phyloP scores from a whole-genome alignment of 2,888 invertebrate genomes.

The Eristalinus aeneus region DNA sequence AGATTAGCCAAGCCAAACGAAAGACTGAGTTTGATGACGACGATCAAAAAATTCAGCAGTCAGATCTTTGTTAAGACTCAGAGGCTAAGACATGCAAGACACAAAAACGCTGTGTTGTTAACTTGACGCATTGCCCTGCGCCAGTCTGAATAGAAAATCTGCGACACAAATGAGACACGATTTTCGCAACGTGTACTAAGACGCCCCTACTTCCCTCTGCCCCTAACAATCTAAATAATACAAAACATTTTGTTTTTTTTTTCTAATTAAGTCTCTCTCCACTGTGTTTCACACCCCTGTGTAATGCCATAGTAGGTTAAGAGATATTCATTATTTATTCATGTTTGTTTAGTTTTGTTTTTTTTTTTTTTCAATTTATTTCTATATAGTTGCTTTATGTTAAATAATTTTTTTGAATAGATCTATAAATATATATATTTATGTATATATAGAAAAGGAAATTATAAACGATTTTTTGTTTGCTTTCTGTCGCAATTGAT shows the following conservation, averaged over 20 bases:
- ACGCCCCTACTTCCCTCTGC: background rate
- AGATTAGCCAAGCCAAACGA: too few species aligned
- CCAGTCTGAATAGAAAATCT: too few species aligned
- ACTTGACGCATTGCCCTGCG: too few species aligned
- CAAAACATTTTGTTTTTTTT: conserved; percentile 29
- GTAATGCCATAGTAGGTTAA: conserved; percentile 53
- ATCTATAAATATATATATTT: conserved; percentile 65
- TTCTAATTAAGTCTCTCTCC: conserved; percentile 65
- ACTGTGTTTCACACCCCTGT: conserved; percentile 66
- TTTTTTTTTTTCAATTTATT: conserved; percentile 28
- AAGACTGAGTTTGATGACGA: too few species aligned
- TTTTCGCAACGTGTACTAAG: background rate
- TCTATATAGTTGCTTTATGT: conserved; percentile 53
- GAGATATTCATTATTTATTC: conserved; percentile 56
- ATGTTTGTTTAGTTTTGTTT: conserved; percentile 37
- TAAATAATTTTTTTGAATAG: conserved; percentile 59
- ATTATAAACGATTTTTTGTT: conserved; percentile 46
- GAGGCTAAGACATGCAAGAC: too few species aligned
- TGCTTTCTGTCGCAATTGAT: conserved; percentile 61
- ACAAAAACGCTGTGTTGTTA: too few species aligned
- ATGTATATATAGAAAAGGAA: conserved; percentile 22
- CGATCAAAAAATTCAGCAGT: too few species aligned
- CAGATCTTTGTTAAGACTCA: too few species aligned
- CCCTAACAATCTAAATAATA: background rate
- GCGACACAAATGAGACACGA: too few species aligned